A percentile compares a stretch with the other conserved stretches of the same genome.
Evolutionary conservation across 92 coral and sea anemone genomes (phyloP).

Genomic region (Ricordea florida): DNA sequence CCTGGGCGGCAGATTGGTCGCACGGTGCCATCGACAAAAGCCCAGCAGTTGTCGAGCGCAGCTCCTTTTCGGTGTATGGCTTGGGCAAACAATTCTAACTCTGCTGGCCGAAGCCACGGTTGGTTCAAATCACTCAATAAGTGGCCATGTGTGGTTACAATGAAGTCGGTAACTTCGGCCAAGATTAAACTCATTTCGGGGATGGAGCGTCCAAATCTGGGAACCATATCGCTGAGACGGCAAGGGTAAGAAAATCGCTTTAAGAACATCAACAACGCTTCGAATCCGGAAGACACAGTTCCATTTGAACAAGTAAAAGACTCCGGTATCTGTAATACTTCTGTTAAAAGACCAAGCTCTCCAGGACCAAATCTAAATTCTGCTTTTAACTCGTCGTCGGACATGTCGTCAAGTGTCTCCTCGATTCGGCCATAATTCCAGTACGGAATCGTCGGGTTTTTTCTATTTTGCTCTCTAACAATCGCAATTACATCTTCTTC

Average conservation of each 20-base stretch:
- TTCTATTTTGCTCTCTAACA: neutral
- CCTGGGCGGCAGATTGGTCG: slow-evolving; percentile 63
- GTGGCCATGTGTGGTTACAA: slow-evolving; percentile 22
- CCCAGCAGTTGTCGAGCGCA: slow-evolving; percentile 76
- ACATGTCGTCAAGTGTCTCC: slow-evolving; percentile 24
- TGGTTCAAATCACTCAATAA: slow-evolving; percentile 37
- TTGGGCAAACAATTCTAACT: slow-evolving; percentile 52
- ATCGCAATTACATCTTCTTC: slow-evolving; percentile 36
- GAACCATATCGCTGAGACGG: slow-evolving; percentile 56
- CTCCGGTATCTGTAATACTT: slow-evolving; percentile 46
- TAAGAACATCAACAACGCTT: slow-evolving; percentile 37
- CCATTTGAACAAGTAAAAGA: slow-evolving; percentile 58
- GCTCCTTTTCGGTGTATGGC: slow-evolving; percentile 55
- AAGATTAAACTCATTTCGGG: slow-evolving; percentile 58
- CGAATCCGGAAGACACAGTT: slow-evolving; percentile 56
- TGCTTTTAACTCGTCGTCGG: slow-evolving; percentile 39
- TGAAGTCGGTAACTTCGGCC: slow-evolving; percentile 20
- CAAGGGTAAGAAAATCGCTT: slow-evolving; percentile 51
- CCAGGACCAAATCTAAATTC: slow-evolving; percentile 45
- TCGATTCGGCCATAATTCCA: slow-evolving; percentile 51
- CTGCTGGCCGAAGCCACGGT: slow-evolving; percentile 45
- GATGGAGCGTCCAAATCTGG: slow-evolving; percentile 64
- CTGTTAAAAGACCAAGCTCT: slow-evolving; percentile 42
- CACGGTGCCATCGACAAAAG: slow-evolving; percentile 71
- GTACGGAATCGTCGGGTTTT: slow-evolving; percentile 39